Conservation (phyloP, 2,797 vertebrate species). For the Myotis daubentonii region DNA sequence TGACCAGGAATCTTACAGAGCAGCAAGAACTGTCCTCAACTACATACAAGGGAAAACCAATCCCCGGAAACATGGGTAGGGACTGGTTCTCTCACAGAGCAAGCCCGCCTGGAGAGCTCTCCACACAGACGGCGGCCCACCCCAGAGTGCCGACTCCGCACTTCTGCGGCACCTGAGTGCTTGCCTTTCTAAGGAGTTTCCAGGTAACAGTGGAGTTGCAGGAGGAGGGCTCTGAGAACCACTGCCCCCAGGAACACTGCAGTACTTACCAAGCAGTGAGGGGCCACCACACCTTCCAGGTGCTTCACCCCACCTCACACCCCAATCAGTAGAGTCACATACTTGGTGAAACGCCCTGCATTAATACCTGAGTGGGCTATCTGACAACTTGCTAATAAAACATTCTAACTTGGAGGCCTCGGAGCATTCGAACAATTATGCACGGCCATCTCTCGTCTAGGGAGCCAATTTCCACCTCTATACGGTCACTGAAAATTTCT, state of each 20-base stretch:
- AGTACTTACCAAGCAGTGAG: neutral
- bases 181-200: neutral
- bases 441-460: neutral
- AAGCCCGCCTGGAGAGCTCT: neutral
- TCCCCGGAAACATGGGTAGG: neutral
- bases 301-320: neutral
- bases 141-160: accelerated
- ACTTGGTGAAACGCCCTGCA: neutral
- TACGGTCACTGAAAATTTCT: neutral
- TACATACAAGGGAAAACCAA: neutral
- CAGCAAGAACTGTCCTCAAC: neutral
- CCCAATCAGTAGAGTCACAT: neutral
- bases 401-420: neutral
- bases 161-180: neutral
- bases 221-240: neutral
- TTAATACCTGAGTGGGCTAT: neutral
- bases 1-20: neutral
- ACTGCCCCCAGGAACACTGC: neutral
- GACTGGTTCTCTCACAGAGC: neutral
- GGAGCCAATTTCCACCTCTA: neutral
- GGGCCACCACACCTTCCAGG: accelerated
- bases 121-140: accelerated
- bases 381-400: neutral
- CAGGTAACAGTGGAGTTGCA: neutral
- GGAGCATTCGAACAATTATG: accelerated